These are phyloP conservation scores for Machimus atricapillus DNA, from an alignment of 2,888 invertebrate genomes.

Conservation along the genomic window DNA sequence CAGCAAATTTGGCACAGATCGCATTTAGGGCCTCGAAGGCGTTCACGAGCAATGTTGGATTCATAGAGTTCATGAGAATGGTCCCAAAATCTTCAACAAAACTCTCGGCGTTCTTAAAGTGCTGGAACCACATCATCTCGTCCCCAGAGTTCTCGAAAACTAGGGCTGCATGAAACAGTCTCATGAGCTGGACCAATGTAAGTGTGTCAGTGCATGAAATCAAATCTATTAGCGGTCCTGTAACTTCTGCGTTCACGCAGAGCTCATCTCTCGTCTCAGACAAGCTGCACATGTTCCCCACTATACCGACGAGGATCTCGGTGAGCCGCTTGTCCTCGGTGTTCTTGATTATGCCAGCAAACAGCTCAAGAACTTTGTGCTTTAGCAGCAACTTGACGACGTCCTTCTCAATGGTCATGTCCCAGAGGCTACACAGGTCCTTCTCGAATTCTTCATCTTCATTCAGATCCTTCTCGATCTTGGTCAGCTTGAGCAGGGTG, in stretches of 20 bases:
- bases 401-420: conserved; percentile 82
- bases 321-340: conserved; percentile 71
- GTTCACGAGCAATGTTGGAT: conserved; percentile 67
- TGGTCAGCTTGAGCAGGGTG: conserved; percentile 70
- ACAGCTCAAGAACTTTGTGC: conserved; percentile 70
- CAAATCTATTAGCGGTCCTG: conserved; percentile 67
- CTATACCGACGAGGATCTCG: conserved; percentile 84
- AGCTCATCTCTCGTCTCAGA: conserved; percentile 67
- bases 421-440: conserved; percentile 81
- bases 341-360: conserved; percentile 66
- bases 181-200: conserved; percentile 76
- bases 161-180: conserved; percentile 69
- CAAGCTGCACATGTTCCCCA: conserved; percentile 83
- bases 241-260: conserved; percentile 66
- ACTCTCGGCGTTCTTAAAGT: conserved; percentile 63
- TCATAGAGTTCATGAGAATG: conserved; percentile 77
- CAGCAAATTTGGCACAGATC: conserved; percentile 63
- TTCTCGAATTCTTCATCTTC: conserved; percentile 70
- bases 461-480: conserved; percentile 66
- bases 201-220: conserved; percentile 73
- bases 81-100: conserved; percentile 71
- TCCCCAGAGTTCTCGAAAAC: conserved; percentile 63
- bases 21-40: conserved; percentile 70
- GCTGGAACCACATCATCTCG: conserved; percentile 63
- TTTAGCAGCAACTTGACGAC: conserved; percentile 74